Percentiles rank a stretch among this genome's conserved stretches.
These are phyloP conservation scores for Caenorhabditis afra DNA, from an alignment of 2,888 invertebrate species.

Conservation along the genomic window DNA sequence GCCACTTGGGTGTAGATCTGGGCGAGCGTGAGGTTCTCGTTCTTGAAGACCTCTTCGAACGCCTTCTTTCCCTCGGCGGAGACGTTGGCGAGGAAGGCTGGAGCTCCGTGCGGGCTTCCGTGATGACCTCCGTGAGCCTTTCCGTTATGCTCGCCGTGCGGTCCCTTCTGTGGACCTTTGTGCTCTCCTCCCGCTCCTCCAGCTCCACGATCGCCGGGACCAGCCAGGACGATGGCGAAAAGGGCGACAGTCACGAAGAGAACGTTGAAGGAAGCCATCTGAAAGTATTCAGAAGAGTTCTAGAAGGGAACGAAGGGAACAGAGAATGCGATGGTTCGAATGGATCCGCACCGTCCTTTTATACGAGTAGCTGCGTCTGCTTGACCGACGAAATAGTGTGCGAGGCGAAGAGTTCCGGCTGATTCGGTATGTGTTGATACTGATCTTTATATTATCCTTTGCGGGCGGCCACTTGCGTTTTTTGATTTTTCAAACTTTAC, in stretches of 20 bases:
- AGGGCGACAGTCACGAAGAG: not conserved
- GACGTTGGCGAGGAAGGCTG: constrained; percentile 37
- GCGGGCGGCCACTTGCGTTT: not conserved
- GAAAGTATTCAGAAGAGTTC: not conserved
- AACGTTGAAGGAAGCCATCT: constrained; percentile 6
- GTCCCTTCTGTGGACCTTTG: no score
- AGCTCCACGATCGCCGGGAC: constrained; percentile 7
- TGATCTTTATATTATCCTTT: constrained; percentile 49
- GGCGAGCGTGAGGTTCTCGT: constrained; percentile 46
- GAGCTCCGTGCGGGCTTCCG: not conserved
- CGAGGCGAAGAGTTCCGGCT: not conserved
- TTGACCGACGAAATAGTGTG: not conserved
- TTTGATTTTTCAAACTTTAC: constrained; percentile 32
- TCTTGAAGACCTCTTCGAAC: constrained; percentile 33
- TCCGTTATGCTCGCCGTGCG: no score
- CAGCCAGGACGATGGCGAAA: not conserved
- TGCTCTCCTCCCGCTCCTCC: no score
- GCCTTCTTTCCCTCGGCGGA: constrained; percentile 28
- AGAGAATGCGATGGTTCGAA: not conserved
- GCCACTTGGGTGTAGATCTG: constrained; percentile 43
- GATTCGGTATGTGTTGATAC: constrained; percentile 28
- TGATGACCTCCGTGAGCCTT: constrained; percentile 13
- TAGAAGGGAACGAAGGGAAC: no score
- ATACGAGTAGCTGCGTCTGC: constrained; percentile 2
- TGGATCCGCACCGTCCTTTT: constrained; percentile 2